Percentiles rank a stretch among this genome's conserved stretches.
phyloP scores from a whole-genome alignment of 2,113 vertebrate genomes.

The Bucco capensis region DNA sequence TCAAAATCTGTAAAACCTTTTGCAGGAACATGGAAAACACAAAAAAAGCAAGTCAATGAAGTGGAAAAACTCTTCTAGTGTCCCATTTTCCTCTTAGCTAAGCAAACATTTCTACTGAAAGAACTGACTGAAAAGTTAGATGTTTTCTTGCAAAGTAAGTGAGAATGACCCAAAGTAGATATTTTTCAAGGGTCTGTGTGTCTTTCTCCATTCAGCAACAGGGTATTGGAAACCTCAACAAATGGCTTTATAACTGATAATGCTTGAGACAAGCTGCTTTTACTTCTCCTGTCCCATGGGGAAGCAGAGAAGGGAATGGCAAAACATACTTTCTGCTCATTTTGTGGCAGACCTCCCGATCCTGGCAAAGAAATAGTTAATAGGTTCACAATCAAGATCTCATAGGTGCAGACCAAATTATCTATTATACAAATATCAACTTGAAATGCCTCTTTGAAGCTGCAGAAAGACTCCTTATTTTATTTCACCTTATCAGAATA shows the following conservation, averaged over 20 bases:
- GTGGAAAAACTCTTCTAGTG: neutral
- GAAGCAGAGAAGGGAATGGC: neutral
- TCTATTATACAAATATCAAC: neutral
- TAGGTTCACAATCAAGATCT: neutral
- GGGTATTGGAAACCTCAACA: neutral
- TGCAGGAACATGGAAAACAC: neutral
- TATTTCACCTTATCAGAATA: neutral
- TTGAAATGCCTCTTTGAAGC: neutral
- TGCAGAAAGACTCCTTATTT: neutral
- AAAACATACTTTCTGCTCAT: neutral
- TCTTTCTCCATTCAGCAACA: neutral
- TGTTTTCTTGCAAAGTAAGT: neutral
- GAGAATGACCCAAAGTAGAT: neutral
- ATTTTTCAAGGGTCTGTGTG: neutral
- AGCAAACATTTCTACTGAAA: neutral
- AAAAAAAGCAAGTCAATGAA: neutral
- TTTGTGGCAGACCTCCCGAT: neutral
- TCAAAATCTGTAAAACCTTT: neutral
- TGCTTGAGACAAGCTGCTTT: neutral
- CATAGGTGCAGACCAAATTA: neutral
- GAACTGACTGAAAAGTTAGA: neutral
- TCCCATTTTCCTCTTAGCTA: neutral
- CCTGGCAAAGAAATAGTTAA: neutral
- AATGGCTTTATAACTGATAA: neutral
- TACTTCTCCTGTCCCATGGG: fast-evolving